A percentile compares a stretch with the other conserved stretches of the same genome.
These are phyloP conservation scores for Channa argus DNA, from an alignment of 2,113 vertebrate species.

Conservation along the genomic window DNA sequence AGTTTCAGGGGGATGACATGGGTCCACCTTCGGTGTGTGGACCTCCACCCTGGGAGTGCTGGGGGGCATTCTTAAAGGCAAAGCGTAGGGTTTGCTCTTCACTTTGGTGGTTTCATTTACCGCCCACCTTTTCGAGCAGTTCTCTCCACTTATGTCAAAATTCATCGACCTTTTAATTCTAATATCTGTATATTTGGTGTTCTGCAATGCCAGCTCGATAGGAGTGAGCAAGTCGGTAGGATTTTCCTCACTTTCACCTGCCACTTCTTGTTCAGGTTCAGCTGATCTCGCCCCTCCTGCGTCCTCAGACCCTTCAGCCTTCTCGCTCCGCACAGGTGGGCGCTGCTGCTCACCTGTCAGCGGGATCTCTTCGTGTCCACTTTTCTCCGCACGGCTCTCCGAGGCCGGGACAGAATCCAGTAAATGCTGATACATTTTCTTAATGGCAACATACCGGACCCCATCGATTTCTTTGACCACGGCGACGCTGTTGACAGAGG, in stretches of 20 bases:
- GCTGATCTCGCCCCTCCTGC: neutral
- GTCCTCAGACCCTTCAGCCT: neutral
- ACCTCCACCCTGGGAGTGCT: slow-evolving; percentile 9
- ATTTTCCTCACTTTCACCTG: neutral
- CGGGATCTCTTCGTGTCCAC: neutral
- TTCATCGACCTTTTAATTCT: slow-evolving; percentile 50
- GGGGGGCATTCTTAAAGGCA: slow-evolving; percentile 84
- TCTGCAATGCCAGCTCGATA: slow-evolving; percentile 61
- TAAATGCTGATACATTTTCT: slow-evolving; percentile 73
- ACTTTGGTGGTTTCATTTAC: neutral
- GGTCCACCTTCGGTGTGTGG: slow-evolving; percentile 27
- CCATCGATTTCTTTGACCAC: slow-evolving; percentile 87
- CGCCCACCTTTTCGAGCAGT: no score
- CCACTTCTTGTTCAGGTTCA: slow-evolving; percentile 5
- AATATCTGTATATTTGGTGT: slow-evolving; percentile 9
- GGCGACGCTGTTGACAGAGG: slow-evolving; percentile 87
- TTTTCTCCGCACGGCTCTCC: neutral
- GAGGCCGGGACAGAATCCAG: neutral
- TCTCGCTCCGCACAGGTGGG: slow-evolving; percentile 5
- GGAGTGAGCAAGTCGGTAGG: slow-evolving; percentile 7
- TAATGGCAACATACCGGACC: slow-evolving; percentile 84
- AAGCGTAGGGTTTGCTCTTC: slow-evolving; percentile 85
- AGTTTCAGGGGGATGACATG: slow-evolving; percentile 26
- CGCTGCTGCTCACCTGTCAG: slow-evolving; percentile 63
- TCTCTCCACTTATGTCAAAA: slow-evolving; percentile 30